Evolutionary conservation across 2,888 invertebrate genomes (phyloP).

Genomic region (Euplexia lucipara): DNA sequence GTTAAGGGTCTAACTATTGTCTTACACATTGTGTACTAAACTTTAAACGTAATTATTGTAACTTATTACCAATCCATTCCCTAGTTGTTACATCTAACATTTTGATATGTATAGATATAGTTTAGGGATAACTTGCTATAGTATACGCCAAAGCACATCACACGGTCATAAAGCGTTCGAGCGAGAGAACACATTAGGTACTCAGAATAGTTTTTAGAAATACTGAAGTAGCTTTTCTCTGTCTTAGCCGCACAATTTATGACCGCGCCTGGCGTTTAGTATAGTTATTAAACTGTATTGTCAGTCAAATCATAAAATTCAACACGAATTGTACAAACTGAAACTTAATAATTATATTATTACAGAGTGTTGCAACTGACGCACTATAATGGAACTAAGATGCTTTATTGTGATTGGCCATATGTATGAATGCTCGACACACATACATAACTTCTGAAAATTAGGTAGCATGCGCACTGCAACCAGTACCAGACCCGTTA

Average conservation of each 20-base stretch:
- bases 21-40: constrained; percentile 51
- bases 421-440: not conserved
- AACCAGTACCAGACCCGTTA: too few species aligned
- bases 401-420: not conserved
- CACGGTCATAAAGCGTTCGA: not conserved
- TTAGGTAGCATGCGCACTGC: not conserved
- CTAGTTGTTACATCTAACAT: constrained; percentile 42
- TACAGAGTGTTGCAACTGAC: constrained; percentile 2
- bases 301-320: constrained; percentile 24
- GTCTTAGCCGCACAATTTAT: constrained; percentile 8
- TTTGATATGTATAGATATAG: constrained; percentile 61
- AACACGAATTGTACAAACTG: constrained; percentile 51
- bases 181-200: not conserved
- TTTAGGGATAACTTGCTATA: constrained; percentile 53
- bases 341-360: constrained; percentile 15
- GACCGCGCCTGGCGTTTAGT: not conserved
- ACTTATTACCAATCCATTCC: constrained; percentile 34
- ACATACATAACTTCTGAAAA: too few species aligned
- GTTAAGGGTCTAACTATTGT: constrained; percentile 60
- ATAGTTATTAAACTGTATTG: constrained; percentile 17
- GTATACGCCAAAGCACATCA: not conserved
- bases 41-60: constrained; percentile 42
- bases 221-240: not conserved
- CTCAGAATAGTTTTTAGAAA: not conserved
- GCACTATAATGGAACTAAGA: not conserved